Evolutionary conservation across 1,140 invertebrate genomes (phyloP), one percentile per base, ranked within the genome.

Genomic region (Achatina immaculata): DNA sequence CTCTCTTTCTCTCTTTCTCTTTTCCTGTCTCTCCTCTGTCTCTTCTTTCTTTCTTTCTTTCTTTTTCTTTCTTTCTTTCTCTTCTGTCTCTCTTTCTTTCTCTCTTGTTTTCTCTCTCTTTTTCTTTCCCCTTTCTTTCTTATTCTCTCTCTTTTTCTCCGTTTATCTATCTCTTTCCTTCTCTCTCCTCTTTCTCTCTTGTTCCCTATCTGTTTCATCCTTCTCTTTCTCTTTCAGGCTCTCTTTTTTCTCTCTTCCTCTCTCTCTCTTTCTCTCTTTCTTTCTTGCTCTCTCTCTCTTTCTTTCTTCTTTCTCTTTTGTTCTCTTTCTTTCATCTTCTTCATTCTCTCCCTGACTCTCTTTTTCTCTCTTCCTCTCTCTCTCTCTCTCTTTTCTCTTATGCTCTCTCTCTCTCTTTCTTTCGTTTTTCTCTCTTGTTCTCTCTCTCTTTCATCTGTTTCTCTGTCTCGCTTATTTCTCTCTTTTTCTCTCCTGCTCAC

Each of bases 321-420:
- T 38, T 24, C 36, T 34, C 14, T 40, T n/a, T 40, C 36, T 34
- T 71, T 36, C 34, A 9, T 36, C 68, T 71, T 36, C 34, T 36
- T 71, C 68, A 36, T 36, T 38, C 36, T 71, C 31, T 71, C 36
- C 34, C 36, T 71, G 14, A 11, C 36, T 38, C 36, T 71, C 68
- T 71, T 36, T 38, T 71, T 71, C 68, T 71, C 21, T 38, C 68
- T 66, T 28, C 31, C 65, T 66, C 65, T 19, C 65, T 34, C 65
- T 66, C 65, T 66, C 65, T 66, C 14, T 66, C 65, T 66, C 65
- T 34, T 11, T 66, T 28, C 31, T 28, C 31, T 28, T 66, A 14
- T 19, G 14, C 31, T 28, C 31, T 28, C 28, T 31, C 28, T 31
- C 28, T 14, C 28, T 24, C 24, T 24, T 51, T 24, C 24, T 24